These are phyloP conservation scores for Halichoeres trimaculatus DNA, from an alignment of 2,113 vertebrate species.

Conservation along the genomic window DNA sequence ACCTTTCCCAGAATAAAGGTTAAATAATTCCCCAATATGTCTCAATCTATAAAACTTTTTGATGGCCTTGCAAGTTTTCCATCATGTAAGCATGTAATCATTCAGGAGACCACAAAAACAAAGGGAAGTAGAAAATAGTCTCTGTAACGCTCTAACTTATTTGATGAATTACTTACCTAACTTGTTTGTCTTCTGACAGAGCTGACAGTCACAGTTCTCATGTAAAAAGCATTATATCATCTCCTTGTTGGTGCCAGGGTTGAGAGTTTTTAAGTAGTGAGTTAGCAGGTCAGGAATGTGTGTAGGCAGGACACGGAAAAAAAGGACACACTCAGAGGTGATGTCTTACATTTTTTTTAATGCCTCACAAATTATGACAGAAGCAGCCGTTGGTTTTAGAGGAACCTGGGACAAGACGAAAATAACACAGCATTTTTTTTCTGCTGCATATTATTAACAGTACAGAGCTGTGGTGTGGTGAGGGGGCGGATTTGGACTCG, in stretches of 20 bases:
- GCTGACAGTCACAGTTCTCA: slow-evolving; percentile 2
- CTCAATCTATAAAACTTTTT: slow-evolving; percentile 6
- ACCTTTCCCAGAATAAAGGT: background rate
- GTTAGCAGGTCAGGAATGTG: slow-evolving; percentile 48
- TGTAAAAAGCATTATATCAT: background rate
- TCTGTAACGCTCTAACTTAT: background rate
- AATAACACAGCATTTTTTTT: slow-evolving; percentile 17
- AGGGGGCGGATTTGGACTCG: slow-evolving; percentile 3
- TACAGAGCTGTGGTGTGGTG: slow-evolving; percentile 5
- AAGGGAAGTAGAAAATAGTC: slow-evolving; percentile 15
- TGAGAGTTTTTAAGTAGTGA: slow-evolving; percentile 26
- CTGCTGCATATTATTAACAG: slow-evolving; percentile 27
- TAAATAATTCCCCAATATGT: slow-evolving; percentile 9
- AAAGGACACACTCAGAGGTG: background rate
- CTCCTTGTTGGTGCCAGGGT: slow-evolving; percentile 1
- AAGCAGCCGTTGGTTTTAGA: background rate
- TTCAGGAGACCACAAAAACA: background rate
- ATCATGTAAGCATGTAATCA: background rate
- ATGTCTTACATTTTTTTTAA: background rate
- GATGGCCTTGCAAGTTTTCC: background rate
- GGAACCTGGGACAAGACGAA: slow-evolving; percentile 24
- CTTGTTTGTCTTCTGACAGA: background rate
- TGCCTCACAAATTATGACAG: background rate
- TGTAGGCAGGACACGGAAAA: slow-evolving; percentile 13
- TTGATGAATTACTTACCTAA: background rate